Conservation (phyloP, 2,888 invertebrate species). For the Anoncus sp. region DNA sequence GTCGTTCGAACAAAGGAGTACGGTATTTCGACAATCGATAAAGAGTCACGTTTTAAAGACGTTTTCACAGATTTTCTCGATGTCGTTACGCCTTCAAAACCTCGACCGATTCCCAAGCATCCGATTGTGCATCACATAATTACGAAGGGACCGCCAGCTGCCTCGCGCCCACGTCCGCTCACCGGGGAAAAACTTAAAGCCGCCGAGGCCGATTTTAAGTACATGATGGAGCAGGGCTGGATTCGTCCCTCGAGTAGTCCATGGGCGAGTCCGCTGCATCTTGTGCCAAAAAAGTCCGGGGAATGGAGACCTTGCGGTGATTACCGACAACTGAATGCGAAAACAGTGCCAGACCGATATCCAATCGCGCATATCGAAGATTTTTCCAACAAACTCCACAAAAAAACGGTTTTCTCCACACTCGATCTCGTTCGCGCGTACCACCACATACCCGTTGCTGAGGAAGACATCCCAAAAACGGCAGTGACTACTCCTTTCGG, state of each 20-base stretch:
- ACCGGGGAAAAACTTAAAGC: slow-evolving; percentile 66
- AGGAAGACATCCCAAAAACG: slow-evolving; percentile 35
- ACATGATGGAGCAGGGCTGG: slow-evolving; percentile 67
- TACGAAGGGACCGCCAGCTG: slow-evolving; percentile 58
- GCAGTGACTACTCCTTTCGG: slow-evolving; percentile 44
- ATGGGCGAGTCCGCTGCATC: slow-evolving; percentile 71
- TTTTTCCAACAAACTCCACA: slow-evolving; percentile 19
- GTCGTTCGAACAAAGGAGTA: background rate
- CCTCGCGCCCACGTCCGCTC: slow-evolving; percentile 55
- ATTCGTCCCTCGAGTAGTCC: slow-evolving; percentile 69
- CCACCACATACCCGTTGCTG: slow-evolving; percentile 54
- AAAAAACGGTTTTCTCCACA: slow-evolving; percentile 37
- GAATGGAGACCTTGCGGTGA: slow-evolving; percentile 72
- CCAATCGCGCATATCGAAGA: slow-evolving; percentile 42
- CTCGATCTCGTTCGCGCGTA: slow-evolving; percentile 58
- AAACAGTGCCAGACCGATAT: slow-evolving; percentile 69
- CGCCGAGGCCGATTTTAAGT: slow-evolving; percentile 66
- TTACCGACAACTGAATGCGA: slow-evolving; percentile 69
- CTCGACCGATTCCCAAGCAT: background rate
- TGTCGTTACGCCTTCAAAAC: background rate
- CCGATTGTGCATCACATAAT: slow-evolving; percentile 47
- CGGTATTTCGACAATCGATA: slow-evolving; percentile 1
- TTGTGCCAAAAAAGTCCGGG: slow-evolving; percentile 67
- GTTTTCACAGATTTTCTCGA: background rate
- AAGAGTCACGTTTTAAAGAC: background rate